phyloP scores from a whole-genome alignment of 2,888 invertebrate species.

The Oscheius sp. region DNA sequence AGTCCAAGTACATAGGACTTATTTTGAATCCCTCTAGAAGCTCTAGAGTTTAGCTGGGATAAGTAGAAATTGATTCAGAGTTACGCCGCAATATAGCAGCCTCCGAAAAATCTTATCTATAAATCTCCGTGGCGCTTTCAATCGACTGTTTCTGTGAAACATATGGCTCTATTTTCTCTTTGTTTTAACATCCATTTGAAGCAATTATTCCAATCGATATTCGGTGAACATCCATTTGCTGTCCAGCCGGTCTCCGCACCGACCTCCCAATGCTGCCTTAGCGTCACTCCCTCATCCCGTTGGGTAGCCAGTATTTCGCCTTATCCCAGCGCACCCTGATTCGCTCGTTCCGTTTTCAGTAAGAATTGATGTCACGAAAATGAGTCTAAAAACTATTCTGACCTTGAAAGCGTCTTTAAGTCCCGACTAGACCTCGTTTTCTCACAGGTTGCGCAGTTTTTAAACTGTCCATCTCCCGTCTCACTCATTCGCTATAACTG shows the following conservation, averaged over 20 bases:
- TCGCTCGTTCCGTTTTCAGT: no score
- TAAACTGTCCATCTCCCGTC: neutral
- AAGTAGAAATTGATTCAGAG: neutral
- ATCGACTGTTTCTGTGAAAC: neutral
- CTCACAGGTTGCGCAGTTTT: neutral
- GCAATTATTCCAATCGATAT: slow-evolving; percentile 19
- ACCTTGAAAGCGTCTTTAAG: neutral
- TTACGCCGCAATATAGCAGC: slow-evolving; percentile 6
- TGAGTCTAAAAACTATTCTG: no score
- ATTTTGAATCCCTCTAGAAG: no score
- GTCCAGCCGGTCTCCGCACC: slow-evolving; percentile 28
- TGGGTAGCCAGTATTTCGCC: no score
- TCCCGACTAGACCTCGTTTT: neutral
- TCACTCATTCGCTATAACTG: neutral
- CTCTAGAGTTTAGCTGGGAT: neutral
- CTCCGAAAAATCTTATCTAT: slow-evolving; percentile 14
- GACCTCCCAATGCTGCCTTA: slow-evolving; percentile 22
- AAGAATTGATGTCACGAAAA: no score
- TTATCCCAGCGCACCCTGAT: no score
- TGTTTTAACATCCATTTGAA: neutral
- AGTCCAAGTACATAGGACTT: no score
- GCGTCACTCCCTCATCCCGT: no score
- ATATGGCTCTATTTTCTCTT: neutral
- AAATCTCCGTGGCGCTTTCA: neutral
- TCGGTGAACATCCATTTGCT: slow-evolving; percentile 30